Evolutionary conservation across 2,797 vertebrate genomes (phyloP), one percentile per base, ranked within the genome.

Genomic region (Spea hammondii): DNA sequence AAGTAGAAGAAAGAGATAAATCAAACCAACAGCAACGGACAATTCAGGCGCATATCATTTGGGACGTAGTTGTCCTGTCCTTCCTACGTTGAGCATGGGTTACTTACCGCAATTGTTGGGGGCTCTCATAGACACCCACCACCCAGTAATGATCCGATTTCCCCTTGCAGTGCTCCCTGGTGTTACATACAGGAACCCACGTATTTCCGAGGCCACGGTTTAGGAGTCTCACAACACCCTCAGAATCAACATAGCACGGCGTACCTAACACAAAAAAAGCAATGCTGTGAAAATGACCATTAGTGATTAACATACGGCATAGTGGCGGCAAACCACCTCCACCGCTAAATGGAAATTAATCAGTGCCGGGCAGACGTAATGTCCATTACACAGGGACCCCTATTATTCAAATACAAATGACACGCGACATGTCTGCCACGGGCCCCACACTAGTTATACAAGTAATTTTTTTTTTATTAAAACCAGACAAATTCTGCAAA

Each of bases 91-190:
- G 3, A 7, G 7, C 51, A 54, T 11, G 7, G 55, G 4, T 62
- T 5, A 48, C 89, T 55, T 72, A 99, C 97, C 98, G 94, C 87
- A 99, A 92, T 85, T 99, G 98, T 86, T 98, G 96, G 6, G 96
- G 96, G 72, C 94, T 94, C 87, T 99, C 97, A 17, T 97, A 96
- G 32, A 97, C 83, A 5, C 96, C 96, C 8, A 99, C 93, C 13
- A 99, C 93, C 98, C 98, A 99, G 13, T 94, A 98, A 85, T 97
- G 94, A 84, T 99, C 96, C 0, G 96, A 97, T 82, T 93, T 95
- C 76, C 95, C 95, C 85, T 96, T 99, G 87, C 96, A 98, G 72
- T 93, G 93, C 6, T 99, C 96, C 74, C 92, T 91, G 4, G 90
- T 97, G 89, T 95, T 90, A 73, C 96, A 98, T 50, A 98, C 88